A percentile compares a stretch with the other conserved stretches of the same genome.
These are phyloP conservation scores for Notarius lentiginosus DNA, from an alignment of 2,113 vertebrate genomes.

Conservation along the genomic window DNA sequence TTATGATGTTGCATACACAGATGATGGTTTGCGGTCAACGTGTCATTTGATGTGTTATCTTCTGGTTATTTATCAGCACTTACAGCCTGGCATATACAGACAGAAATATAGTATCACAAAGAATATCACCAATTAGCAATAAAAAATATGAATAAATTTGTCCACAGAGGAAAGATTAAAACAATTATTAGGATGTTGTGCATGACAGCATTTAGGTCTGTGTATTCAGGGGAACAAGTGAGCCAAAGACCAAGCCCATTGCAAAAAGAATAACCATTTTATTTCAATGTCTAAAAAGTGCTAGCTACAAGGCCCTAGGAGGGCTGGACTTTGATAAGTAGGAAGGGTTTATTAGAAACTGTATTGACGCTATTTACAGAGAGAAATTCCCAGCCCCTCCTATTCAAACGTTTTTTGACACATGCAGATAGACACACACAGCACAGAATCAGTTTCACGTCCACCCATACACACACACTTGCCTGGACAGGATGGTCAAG, in stretches of 20 bases:
- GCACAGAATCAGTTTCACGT: conserved; percentile 10
- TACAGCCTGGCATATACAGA: not conserved
- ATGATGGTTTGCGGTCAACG: not conserved
- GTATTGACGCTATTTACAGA: not conserved
- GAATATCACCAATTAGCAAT: not conserved
- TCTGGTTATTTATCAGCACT: not conserved
- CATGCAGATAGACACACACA: conserved; percentile 10
- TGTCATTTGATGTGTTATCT: not conserved
- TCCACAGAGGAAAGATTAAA: not conserved
- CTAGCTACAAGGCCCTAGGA: not conserved
- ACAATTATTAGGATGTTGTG: not conserved
- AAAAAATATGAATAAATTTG: not conserved
- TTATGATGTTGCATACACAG: not conserved
- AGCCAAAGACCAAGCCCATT: not conserved
- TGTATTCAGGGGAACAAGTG: not conserved
- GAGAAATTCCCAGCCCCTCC: conserved; percentile 31
- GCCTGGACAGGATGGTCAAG: conserved; percentile 53
- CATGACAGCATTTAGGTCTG: not conserved
- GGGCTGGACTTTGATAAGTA: conserved; percentile 1
- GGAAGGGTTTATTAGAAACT: conserved; percentile 25
- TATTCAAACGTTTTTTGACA: conserved; percentile 11
- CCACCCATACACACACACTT: conserved; percentile 18
- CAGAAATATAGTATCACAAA: not conserved
- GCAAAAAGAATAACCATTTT: not conserved
- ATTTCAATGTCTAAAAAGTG: not conserved